phyloP scores from a whole-genome alignment of 2,113 vertebrate species.

The Neolamprologus variostigma region DNA sequence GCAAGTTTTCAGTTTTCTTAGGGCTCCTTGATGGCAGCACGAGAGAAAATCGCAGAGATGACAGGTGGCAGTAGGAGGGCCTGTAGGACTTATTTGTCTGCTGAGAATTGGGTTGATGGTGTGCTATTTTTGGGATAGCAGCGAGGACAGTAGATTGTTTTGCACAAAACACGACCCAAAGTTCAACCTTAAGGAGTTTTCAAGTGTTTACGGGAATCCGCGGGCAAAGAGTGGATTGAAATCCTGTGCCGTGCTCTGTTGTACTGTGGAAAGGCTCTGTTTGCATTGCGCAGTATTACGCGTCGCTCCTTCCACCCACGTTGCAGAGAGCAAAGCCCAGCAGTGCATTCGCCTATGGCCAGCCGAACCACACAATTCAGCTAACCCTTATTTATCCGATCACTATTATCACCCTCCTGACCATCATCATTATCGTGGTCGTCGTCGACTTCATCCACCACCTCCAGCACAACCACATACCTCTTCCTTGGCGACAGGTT shows the following conservation, averaged over 20 bases:
- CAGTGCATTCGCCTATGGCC: background rate
- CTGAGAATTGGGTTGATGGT: constrained; percentile 30
- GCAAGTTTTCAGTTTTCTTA: background rate
- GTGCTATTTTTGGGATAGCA: constrained; percentile 30
- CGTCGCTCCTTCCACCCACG: constrained; percentile 67
- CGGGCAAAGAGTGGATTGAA: background rate
- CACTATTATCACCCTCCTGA: background rate
- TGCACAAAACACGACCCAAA: background rate
- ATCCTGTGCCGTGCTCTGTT: background rate
- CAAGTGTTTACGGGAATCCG: background rate
- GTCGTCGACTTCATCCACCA: background rate
- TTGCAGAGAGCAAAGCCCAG: constrained; percentile 58
- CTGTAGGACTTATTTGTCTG: constrained; percentile 38
- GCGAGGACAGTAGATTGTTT: background rate
- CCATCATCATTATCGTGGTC: background rate
- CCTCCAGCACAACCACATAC: constrained; percentile 52
- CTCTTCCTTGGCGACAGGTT: constrained; percentile 69
- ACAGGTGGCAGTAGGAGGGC: constrained; percentile 54
- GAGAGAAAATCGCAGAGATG: constrained; percentile 5
- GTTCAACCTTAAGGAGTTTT: background rate
- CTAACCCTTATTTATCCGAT: background rate
- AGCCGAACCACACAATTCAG: background rate
- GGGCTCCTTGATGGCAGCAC: background rate
- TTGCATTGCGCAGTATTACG: constrained; percentile 71
- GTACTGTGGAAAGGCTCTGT: constrained; percentile 53